Conservation (phyloP, 1,140 invertebrate species). For the Megathymus violae region DNA sequence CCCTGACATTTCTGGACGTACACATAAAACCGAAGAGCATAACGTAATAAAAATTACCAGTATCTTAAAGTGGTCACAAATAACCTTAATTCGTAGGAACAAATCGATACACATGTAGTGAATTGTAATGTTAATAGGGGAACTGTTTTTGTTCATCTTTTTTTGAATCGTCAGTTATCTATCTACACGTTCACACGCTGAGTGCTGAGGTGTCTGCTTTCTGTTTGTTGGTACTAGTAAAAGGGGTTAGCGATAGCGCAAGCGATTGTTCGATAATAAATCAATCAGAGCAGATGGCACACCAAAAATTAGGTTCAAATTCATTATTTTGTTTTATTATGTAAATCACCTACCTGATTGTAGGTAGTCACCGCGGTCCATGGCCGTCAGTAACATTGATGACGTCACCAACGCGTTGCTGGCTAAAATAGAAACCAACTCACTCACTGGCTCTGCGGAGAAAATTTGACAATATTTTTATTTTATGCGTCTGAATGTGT, state of each 20-base stretch:
- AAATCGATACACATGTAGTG: conserved; percentile 39
- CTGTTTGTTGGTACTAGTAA: conserved; percentile 35
- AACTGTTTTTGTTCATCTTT: conserved; percentile 35
- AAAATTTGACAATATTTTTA: no score
- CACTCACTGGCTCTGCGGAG: no score
- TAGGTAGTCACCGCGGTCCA: no score
- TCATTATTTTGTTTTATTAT: no score
- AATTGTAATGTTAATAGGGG: conserved; percentile 29
- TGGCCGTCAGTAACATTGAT: no score
- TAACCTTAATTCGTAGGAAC: conserved; percentile 17
- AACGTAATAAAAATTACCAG: conserved; percentile 32
- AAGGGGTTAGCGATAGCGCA: conserved; percentile 23
- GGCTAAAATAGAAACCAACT: no score
- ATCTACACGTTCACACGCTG: conserved; percentile 62
- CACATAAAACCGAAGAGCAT: conserved; percentile 30
- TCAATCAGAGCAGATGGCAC: neutral
- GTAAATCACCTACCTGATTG: no score
- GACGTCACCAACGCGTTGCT: no score
- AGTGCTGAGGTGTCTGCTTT: conserved; percentile 52
- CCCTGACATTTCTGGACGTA: neutral
- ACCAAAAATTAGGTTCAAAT: no score
- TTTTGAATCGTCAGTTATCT: conserved; percentile 40
- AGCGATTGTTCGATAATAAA: neutral
- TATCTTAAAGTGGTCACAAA: conserved; percentile 25
- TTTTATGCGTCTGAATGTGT: no score